These are phyloP conservation scores for Carassius carassius DNA, from an alignment of 2,113 vertebrate genomes.

Conservation along the genomic window DNA sequence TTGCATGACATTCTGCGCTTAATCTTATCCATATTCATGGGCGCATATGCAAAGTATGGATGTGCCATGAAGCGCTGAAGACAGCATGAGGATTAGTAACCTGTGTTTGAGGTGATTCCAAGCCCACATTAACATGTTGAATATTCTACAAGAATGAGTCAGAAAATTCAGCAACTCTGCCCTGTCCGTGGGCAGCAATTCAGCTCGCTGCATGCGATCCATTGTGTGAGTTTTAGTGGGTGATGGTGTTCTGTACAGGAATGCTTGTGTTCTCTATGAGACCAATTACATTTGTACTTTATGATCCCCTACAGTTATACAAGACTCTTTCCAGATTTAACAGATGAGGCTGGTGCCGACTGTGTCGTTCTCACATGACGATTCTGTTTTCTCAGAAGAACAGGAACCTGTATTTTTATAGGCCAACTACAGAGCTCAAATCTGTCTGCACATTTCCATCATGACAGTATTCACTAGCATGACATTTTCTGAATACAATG, in stretches of 20 bases:
- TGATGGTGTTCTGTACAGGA: slow-evolving; percentile 33
- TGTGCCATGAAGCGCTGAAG: neutral
- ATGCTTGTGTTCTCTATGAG: slow-evolving; percentile 36
- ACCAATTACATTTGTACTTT: slow-evolving; percentile 37
- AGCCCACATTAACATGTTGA: slow-evolving; percentile 48
- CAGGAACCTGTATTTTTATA: neutral
- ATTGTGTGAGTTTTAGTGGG: slow-evolving; percentile 30
- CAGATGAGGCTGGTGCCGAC: slow-evolving; percentile 1
- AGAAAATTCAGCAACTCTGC: slow-evolving; percentile 43
- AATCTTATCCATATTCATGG: slow-evolving; percentile 49
- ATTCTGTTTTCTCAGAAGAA: neutral
- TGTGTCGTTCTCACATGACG: neutral
- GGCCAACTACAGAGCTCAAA: neutral
- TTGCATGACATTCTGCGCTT: slow-evolving; percentile 20
- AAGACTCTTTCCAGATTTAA: slow-evolving; percentile 32
- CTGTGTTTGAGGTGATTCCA: slow-evolving; percentile 48
- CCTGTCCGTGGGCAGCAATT: slow-evolving; percentile 42
- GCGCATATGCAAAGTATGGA: slow-evolving; percentile 25
- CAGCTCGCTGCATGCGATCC: slow-evolving; percentile 1
- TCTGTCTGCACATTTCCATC: neutral
- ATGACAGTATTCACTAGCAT: neutral
- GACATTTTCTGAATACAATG: neutral
- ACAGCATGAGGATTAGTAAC: slow-evolving; percentile 35
- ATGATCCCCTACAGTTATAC: slow-evolving; percentile 37
- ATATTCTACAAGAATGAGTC: slow-evolving; percentile 48